Percentiles rank a stretch among this genome's conserved stretches.
These are phyloP conservation scores for Hyla sarda DNA, from an alignment of 2,113 vertebrate genomes.

Conservation along the genomic window DNA sequence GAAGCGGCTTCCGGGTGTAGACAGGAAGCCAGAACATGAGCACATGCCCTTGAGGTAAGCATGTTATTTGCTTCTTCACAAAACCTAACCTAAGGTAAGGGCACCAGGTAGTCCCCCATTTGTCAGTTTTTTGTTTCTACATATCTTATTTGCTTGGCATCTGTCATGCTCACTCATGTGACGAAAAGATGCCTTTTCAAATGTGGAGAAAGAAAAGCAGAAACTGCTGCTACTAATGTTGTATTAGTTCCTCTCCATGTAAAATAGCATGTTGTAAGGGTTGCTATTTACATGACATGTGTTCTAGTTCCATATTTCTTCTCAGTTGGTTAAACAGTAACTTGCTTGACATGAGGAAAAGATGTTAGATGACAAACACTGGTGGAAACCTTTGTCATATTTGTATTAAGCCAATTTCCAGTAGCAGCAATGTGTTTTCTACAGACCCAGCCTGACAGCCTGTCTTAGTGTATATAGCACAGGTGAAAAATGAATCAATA, in stretches of 20 bases:
- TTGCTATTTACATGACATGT: neutral
- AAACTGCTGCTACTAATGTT: neutral
- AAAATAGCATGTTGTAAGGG: neutral
- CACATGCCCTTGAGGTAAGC: too few species aligned
- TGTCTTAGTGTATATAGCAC: neutral
- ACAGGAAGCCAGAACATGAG: too few species aligned
- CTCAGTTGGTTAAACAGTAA: neutral
- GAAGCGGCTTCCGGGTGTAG: too few species aligned
- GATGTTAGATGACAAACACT: neutral
- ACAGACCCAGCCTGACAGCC: slow-evolving; percentile 7
- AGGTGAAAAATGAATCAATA: slow-evolving; percentile 35
- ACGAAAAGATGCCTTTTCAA: neutral
- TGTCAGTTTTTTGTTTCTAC: too few species aligned
- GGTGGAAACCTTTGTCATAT: neutral
- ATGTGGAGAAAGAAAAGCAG: neutral
- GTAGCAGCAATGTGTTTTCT: neutral
- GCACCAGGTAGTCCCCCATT: too few species aligned
- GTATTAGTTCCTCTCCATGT: neutral
- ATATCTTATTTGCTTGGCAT: neutral
- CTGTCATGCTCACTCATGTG: neutral
- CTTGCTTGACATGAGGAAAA: neutral
- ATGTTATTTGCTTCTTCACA: too few species aligned
- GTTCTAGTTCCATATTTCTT: neutral
- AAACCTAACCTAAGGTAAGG: too few species aligned
- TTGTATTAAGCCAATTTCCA: neutral